Conservation (phyloP, 2,888 invertebrate genomes). For the Temnothorax ravouxi region DNA sequence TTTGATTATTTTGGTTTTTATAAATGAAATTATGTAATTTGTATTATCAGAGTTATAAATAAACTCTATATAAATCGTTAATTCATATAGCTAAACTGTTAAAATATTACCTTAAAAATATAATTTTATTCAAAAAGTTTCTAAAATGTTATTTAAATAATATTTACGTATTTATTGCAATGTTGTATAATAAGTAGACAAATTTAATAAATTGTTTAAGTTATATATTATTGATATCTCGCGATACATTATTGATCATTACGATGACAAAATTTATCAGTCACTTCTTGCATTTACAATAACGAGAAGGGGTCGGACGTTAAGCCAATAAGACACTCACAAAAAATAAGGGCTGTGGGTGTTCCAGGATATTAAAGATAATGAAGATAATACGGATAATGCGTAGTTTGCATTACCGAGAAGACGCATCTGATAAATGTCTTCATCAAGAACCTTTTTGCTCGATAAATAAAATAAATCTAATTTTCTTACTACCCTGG, state of each 20-base stretch:
- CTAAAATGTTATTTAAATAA: neutral
- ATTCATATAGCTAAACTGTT: no score
- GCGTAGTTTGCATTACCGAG: constrained; percentile 24
- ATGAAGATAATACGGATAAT: constrained; percentile 54
- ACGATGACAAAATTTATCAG: constrained; percentile 8
- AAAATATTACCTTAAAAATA: no score
- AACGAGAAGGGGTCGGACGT: constrained; percentile 11
- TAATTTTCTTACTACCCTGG: no score
- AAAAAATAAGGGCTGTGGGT: constrained; percentile 47
- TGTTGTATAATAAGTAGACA: neutral
- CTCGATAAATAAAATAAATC: neutral
- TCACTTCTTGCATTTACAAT: constrained; percentile 24
- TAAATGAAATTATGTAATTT: neutral
- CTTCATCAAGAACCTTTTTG: constrained; percentile 14
- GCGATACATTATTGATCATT: constrained; percentile 9
- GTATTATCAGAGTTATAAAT: neutral
- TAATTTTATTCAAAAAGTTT: neutral
- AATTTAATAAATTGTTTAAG: neutral
- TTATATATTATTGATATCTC: neutral
- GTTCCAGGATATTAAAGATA: constrained; percentile 57
- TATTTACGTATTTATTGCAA: no score
- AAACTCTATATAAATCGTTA: no score
- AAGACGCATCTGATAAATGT: constrained; percentile 32
- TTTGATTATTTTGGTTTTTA: neutral
- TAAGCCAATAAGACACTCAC: constrained; percentile 31